Base-by-base conservation (phyloP, 2,888 invertebrate genomes). In the Pachliopta kotzebuea region DNA sequence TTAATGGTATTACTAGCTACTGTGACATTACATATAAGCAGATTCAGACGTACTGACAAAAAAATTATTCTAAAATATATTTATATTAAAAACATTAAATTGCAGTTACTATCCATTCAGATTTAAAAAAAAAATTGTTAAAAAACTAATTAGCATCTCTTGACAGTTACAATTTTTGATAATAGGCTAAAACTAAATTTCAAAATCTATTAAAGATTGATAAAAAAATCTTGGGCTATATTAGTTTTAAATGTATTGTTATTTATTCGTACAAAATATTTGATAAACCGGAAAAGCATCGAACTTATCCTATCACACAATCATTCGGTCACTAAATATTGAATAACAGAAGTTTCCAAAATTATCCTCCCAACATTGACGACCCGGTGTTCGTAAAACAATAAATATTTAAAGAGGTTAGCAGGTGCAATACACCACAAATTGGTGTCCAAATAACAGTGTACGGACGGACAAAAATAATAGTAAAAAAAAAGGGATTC, bases 341-440 rank as follows among this genome's bases (percentile, higher is more conserved):
- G 31, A 68, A 68, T 69, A 70, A 71, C 63, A 77, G 75, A 75
- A 79, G 76, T 78, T 79, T 76, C 73, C 75, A 78, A 81, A 37
- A 81, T 79, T 78, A 82, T 76, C 72, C 71, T 72, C 71, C 76
- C 74, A 76, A 77, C 74, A 71, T 77, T 68, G 72, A 71, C 74
- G 74, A 72, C 70, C 71, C 67, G 72, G 74, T 80, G 77, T 80
- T 79, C 78, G 77, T 74, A 71, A 78, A 80, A 83, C 79, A 83
- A 85, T 88, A 85, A 87, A 87, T 87, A 87, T 86, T 88, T 84
- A 86, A 86, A 85, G 80, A 86, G 81, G 84, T 82, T 84, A 82
- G 85, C 88, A 87, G 87, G 86, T 87, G 87, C 81, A 84, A 80
- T 85, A 84, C 78, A 80, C 80, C 79, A 81, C 78, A 84, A 85